A percentile compares a stretch with the other conserved stretches of the same genome.
phyloP scores from a whole-genome alignment of 1,140 invertebrate genomes.

The Bombus balteatus region DNA sequence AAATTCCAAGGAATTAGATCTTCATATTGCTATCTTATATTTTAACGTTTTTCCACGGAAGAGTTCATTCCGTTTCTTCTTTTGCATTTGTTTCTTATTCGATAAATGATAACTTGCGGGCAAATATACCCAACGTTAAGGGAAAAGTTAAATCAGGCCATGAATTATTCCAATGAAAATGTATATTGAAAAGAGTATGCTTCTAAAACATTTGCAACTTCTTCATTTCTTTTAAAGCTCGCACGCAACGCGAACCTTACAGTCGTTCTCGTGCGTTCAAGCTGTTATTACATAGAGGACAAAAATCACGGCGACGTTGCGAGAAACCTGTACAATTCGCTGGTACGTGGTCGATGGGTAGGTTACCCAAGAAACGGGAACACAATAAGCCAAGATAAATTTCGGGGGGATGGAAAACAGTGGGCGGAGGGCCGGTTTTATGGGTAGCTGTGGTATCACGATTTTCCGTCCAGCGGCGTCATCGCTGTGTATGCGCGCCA shows the following conservation, averaged over 20 bases:
- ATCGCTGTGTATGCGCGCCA: conserved; percentile 53
- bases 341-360: too few relatives aligned
- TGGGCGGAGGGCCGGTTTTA: conserved; percentile 30
- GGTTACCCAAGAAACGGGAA: neutral
- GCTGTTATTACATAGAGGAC: too few relatives aligned
- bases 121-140: neutral
- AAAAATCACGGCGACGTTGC: neutral
- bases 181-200: too few relatives aligned
- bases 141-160: neutral
- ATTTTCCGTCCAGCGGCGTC: conserved; percentile 60
- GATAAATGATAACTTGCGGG: too few relatives aligned
- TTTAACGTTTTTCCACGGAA: neutral
- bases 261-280: neutral
- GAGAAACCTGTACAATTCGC: neutral
- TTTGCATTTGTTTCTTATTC: neutral
- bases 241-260: too few relatives aligned
- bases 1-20: neutral
- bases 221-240: neutral
- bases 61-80: neutral
- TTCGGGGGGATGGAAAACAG: conserved; percentile 30
- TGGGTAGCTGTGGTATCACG: conserved; percentile 44
- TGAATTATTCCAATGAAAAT: too few relatives aligned
- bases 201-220: too few relatives aligned
- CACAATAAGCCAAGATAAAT: conserved; percentile 47
- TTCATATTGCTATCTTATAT: neutral